These are phyloP conservation scores for Lysandra bellargus DNA, from an alignment of 2,888 invertebrate genomes.

Conservation along the genomic window DNA sequence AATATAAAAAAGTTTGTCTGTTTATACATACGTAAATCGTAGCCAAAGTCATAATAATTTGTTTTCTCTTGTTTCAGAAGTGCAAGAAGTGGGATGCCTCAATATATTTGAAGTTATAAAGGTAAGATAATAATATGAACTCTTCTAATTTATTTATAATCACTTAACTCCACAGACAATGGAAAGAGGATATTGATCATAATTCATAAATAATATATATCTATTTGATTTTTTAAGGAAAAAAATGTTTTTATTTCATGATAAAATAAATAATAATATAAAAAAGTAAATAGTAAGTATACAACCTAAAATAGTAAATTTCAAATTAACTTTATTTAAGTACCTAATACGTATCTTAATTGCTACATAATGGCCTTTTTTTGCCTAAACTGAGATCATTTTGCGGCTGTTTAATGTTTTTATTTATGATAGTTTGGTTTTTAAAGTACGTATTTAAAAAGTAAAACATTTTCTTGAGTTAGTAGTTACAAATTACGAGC, in stretches of 20 bases:
- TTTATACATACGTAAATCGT: not conserved
- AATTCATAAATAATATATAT: no score
- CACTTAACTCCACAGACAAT: not conserved
- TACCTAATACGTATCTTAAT: not conserved
- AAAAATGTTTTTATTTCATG: no score
- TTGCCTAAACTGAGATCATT: not conserved
- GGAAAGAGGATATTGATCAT: no score
- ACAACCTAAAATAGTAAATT: no score
- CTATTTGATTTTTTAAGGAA: no score
- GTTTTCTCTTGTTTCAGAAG: slow-evolving; percentile 64
- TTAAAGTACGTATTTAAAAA: not conserved
- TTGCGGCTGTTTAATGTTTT: not conserved
- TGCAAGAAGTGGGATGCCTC: slow-evolving; percentile 71
- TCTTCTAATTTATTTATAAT: not conserved
- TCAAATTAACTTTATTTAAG: not conserved
- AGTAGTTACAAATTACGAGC: not conserved
- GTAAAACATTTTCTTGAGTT: not conserved
- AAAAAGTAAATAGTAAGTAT: no score
- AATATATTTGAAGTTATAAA: slow-evolving; percentile 55
- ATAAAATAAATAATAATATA: no score
- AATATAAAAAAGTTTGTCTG: not conserved
- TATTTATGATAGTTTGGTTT: not conserved
- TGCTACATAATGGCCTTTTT: not conserved
- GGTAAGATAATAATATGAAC: slow-evolving; percentile 49
- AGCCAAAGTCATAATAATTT: slow-evolving; percentile 18